These are phyloP conservation scores for Acanthornis magna DNA, from an alignment of 2,797 vertebrate species.

Conservation along the genomic window DNA sequence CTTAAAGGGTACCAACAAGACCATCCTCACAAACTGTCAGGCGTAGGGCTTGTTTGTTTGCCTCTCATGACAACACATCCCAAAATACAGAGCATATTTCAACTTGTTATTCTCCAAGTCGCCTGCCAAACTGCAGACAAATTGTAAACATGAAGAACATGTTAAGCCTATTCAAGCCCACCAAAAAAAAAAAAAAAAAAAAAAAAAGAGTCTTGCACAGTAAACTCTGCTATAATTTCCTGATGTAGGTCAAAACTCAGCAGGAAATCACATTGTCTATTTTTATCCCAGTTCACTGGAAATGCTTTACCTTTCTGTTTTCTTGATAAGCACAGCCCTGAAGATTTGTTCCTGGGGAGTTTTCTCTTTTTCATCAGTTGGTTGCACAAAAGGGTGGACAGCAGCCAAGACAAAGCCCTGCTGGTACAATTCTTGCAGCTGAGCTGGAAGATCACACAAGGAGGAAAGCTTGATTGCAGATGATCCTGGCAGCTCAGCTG, in stretches of 20 bases:
- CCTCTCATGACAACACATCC: background rate
- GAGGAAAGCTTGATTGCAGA: conserved; percentile 90
- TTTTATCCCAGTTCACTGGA: conserved; percentile 62
- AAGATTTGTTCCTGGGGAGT: conserved; percentile 89
- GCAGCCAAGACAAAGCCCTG: conserved; percentile 90
- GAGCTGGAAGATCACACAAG: conserved; percentile 87
- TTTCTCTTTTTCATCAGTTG: conserved; percentile 82
- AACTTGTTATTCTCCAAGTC: conserved; percentile 8
- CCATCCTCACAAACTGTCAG: background rate
- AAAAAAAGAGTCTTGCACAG: conserved; percentile 8
- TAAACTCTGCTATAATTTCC: conserved; percentile 65
- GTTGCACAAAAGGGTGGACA: conserved; percentile 93
- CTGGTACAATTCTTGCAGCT: conserved; percentile 94
- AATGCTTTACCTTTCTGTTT: conserved; percentile 86
- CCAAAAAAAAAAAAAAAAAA: background rate
- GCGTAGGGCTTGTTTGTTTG: conserved; percentile 44
- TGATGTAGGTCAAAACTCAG: conserved; percentile 65
- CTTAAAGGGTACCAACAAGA: background rate
- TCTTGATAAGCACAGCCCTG: conserved; percentile 91
- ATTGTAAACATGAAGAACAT: conserved; percentile 59
- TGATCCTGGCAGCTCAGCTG: conserved; percentile 83
- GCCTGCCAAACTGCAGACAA: conserved; percentile 56
- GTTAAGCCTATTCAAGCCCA: conserved; percentile 43
- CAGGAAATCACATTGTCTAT: conserved; percentile 65
- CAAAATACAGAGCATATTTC: conserved; percentile 55